Evolutionary conservation across 2,888 invertebrate genomes (phyloP).

Genomic region (Falcaria lacertinaria): DNA sequence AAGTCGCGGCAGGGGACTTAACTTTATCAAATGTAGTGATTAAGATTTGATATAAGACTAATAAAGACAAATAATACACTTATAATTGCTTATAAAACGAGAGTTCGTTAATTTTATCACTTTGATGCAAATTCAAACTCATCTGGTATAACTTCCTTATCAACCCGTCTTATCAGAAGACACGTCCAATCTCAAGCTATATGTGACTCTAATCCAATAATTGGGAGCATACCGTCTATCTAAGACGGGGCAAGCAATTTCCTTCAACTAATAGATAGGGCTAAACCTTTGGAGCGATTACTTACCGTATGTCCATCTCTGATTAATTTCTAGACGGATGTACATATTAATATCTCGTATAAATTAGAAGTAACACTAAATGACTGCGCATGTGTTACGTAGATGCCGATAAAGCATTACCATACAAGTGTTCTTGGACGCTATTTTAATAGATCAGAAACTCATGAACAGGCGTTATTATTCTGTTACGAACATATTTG

Average conservation of each 20-base stretch:
- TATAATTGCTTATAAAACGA: too few species aligned
- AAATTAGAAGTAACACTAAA: conserved; percentile 30
- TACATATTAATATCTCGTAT: conserved; percentile 36
- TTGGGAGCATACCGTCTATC: conserved; percentile 44
- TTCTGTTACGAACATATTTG: too few species aligned
- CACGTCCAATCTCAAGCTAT: not conserved
- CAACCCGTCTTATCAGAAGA: not conserved
- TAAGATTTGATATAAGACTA: too few species aligned
- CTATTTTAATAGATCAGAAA: not conserved
- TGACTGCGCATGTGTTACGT: conserved; percentile 4
- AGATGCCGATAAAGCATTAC: not conserved
- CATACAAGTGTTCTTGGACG: not conserved
- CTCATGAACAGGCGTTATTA: too few species aligned
- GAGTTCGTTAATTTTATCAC: too few species aligned
- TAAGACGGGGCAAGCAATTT: conserved; percentile 72
- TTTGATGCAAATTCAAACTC: too few species aligned
- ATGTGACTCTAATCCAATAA: conserved; percentile 1
- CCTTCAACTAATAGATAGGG: conserved; percentile 68
- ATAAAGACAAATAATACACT: too few species aligned
- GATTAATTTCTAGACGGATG: conserved; percentile 57
- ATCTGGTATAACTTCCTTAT: not conserved
- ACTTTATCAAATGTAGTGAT: too few species aligned
- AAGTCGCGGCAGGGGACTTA: too few species aligned
- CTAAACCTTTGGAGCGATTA: conserved; percentile 49
- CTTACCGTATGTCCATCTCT: conserved; percentile 37